Conservation (phyloP, 2,888 invertebrate species). For the Noctua janthe region DNA sequence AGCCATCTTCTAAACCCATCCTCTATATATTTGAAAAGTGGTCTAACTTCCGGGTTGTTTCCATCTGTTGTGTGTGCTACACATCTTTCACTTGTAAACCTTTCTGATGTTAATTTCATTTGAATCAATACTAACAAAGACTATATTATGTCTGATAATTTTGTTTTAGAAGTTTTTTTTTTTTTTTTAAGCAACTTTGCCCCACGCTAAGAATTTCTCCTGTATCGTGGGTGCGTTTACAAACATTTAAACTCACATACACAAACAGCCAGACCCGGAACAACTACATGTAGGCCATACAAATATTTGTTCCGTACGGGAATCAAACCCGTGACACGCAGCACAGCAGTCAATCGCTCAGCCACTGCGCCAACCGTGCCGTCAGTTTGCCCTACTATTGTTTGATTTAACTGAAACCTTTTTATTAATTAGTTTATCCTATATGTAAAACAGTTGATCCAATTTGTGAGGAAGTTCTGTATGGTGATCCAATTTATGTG, state of each 20-base stretch:
- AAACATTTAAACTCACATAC: too few relatives aligned
- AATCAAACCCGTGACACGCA: too few relatives aligned
- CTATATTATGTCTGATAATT: background rate
- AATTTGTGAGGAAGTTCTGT: constrained; percentile 38
- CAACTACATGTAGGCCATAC: too few relatives aligned
- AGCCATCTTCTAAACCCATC: background rate
- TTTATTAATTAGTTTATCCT: constrained; percentile 24
- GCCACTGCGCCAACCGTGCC: too few relatives aligned
- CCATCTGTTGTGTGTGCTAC: background rate
- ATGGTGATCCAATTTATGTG: constrained; percentile 41
- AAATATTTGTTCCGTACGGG: too few relatives aligned
- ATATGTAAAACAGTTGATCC: constrained; percentile 25
- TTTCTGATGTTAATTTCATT: background rate
- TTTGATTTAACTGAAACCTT: constrained; percentile 13
- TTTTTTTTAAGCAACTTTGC: too few relatives aligned
- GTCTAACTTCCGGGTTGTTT: background rate
- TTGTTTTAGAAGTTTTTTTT: background rate
- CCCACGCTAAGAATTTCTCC: too few relatives aligned
- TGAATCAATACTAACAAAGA: background rate
- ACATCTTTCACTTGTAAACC: background rate
- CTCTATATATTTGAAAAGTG: constrained; percentile 11
- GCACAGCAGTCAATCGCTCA: too few relatives aligned
- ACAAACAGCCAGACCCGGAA: too few relatives aligned
- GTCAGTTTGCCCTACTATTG: background rate
- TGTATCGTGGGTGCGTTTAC: too few relatives aligned